Conservation (phyloP, 2,888 invertebrate species). For the Brachycybe producta region DNA sequence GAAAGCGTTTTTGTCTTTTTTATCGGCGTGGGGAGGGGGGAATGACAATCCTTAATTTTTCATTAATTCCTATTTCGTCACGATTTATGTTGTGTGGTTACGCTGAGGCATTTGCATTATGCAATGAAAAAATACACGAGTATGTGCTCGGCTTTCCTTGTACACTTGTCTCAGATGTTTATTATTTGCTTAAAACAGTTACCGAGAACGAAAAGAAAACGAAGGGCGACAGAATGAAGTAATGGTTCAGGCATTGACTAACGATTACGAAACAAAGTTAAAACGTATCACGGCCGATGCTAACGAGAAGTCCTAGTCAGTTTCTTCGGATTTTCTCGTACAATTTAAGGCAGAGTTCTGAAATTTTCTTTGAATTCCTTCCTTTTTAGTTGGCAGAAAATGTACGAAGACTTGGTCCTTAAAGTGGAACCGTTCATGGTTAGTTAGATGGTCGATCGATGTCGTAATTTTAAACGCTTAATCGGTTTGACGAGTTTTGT, state of each 20-base stretch:
- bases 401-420: conserved; percentile 29
- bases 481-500: not conserved
- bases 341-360: too few species aligned
- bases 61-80: too few species aligned
- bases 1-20: too few species aligned
- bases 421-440: conserved; percentile 31
- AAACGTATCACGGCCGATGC: too few species aligned
- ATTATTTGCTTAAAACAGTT: not conserved
- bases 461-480: not conserved
- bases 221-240: conserved; percentile 12
- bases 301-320: too few species aligned
- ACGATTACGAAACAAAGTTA: conserved; percentile 2
- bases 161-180: not conserved
- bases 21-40: too few species aligned
- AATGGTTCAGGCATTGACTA: conserved; percentile 9
- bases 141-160: not conserved
- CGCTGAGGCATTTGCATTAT: too few species aligned
- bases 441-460: not conserved
- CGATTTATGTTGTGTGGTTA: too few species aligned
- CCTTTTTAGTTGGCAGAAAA: conserved; percentile 15
- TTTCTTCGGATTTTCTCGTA: too few species aligned
- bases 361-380: too few species aligned
- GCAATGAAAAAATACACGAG: too few species aligned
- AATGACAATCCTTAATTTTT: too few species aligned
- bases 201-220: not conserved